Evolutionary conservation across 2,113 vertebrate genomes (phyloP).

Genomic region (Rhinolophus sinicus): DNA sequence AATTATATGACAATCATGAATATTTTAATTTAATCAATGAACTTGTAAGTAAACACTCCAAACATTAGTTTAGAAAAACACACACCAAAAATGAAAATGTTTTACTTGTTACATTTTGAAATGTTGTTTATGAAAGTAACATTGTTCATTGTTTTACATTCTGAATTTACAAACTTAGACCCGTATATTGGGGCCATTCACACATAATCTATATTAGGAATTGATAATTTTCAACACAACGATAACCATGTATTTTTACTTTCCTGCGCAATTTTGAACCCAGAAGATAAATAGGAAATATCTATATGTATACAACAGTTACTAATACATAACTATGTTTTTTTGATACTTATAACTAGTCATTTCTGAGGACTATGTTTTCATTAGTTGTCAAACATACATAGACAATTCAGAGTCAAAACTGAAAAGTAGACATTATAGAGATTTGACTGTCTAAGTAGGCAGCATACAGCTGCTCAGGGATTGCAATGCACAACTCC

Average conservation of each 20-base stretch:
- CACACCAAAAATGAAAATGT: neutral
- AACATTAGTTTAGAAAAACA: neutral
- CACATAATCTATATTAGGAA: neutral
- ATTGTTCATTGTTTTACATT: neutral
- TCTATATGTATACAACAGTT: neutral
- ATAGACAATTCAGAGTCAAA: neutral
- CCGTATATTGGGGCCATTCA: neutral
- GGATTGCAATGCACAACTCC: neutral
- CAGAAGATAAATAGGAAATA: neutral
- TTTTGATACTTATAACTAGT: neutral
- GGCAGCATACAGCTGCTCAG: accelerated
- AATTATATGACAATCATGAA: neutral
- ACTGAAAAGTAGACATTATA: neutral
- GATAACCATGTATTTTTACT: neutral
- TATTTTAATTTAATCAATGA: neutral
- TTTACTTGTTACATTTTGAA: neutral
- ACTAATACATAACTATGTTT: neutral
- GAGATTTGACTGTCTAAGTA: neutral
- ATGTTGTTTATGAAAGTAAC: neutral
- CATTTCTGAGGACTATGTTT: neutral
- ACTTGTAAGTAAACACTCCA: neutral
- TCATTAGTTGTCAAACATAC: neutral
- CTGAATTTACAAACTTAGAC: neutral
- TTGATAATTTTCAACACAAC: neutral
- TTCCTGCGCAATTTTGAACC: neutral